phyloP scores from a whole-genome alignment of 1,140 invertebrate species.

The Hyposmocoma kahamanoa region DNA sequence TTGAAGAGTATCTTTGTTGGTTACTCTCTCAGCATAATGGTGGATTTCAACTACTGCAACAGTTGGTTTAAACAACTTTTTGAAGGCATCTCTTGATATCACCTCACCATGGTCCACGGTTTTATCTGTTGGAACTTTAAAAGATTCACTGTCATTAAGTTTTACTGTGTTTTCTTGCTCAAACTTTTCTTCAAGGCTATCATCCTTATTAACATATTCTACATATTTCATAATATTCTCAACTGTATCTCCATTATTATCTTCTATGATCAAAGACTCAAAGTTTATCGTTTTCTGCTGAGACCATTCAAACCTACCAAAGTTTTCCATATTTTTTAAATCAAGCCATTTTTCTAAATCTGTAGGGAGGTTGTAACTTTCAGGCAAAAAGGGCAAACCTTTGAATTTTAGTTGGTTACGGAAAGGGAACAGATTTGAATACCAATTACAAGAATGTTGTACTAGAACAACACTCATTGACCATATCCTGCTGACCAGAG shows the following conservation, averaged over 20 bases:
- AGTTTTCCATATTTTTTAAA: slow-evolving; percentile 63
- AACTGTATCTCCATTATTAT: slow-evolving; percentile 33
- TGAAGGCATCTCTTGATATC: slow-evolving; percentile 32
- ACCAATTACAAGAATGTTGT: slow-evolving; percentile 72
- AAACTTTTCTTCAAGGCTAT: slow-evolving; percentile 9
- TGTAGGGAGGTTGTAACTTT: slow-evolving; percentile 58
- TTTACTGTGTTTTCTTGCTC: slow-evolving; percentile 10
- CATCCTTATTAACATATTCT: slow-evolving; percentile 19
- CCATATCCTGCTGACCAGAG: slow-evolving; percentile 75
- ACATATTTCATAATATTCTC: slow-evolving; percentile 53
- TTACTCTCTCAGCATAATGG: slow-evolving; percentile 39
- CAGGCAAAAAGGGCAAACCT: slow-evolving; percentile 71
- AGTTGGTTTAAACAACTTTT: slow-evolving; percentile 7
- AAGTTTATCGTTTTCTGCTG: slow-evolving; percentile 33
- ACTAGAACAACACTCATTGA: slow-evolving; percentile 69
- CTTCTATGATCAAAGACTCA: slow-evolving; percentile 26
- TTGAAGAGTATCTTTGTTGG: slow-evolving; percentile 32
- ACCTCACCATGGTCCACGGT: slow-evolving; percentile 17
- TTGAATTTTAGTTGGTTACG: slow-evolving; percentile 53
- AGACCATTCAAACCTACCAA: slow-evolving; percentile 47
- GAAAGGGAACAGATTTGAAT: slow-evolving; percentile 61
- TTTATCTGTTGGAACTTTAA: neutral
- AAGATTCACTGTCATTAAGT: slow-evolving; percentile 1
- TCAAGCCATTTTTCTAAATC: slow-evolving; percentile 72
- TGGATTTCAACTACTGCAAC: neutral